phyloP scores from a whole-genome alignment of 2,888 invertebrate genomes.

The Ochropleura leucogaster region DNA sequence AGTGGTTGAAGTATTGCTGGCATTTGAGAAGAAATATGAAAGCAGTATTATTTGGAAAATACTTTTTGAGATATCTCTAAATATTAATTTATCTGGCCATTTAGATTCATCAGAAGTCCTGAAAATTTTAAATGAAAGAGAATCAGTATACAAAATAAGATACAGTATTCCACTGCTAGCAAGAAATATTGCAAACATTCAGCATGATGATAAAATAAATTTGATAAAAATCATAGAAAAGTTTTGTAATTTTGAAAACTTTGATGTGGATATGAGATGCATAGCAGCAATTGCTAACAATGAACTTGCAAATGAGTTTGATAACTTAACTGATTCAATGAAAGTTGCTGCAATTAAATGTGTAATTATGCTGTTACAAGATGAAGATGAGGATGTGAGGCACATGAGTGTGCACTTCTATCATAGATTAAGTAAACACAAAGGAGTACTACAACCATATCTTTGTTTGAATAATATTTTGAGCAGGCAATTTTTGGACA shows the following conservation, averaged over 20 bases:
- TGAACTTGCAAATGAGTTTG: conserved; percentile 77
- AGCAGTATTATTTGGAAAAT: conserved; percentile 78
- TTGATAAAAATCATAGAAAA: conserved; percentile 74
- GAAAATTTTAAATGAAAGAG: conserved; percentile 60
- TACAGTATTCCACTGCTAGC: conserved; percentile 81
- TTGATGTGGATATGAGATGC: conserved; percentile 82
- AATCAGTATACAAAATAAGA: conserved; percentile 75
- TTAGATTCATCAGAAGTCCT: conserved; percentile 64
- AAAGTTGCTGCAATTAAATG: conserved; percentile 81
- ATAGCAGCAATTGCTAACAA: conserved; percentile 83
- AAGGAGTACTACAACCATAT: conserved; percentile 74
- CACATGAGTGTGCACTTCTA: conserved; percentile 80
- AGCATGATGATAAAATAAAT: conserved; percentile 60
- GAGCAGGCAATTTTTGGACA: conserved; percentile 72
- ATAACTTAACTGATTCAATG: conserved; percentile 70
- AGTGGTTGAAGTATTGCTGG: conserved; percentile 72
- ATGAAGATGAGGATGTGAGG: conserved; percentile 89
- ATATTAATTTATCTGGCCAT: conserved; percentile 60
- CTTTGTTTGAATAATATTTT: conserved; percentile 79
- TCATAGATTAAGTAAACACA: conserved; percentile 68
- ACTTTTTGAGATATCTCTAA: conserved; percentile 78
- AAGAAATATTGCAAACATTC: conserved; percentile 65
- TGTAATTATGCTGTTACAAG: conserved; percentile 87
- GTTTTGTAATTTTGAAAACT: conserved; percentile 77
- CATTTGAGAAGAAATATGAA: conserved; percentile 67